Conservation (phyloP, 2,888 invertebrate species). For the Sarcophaga caerulescens region DNA sequence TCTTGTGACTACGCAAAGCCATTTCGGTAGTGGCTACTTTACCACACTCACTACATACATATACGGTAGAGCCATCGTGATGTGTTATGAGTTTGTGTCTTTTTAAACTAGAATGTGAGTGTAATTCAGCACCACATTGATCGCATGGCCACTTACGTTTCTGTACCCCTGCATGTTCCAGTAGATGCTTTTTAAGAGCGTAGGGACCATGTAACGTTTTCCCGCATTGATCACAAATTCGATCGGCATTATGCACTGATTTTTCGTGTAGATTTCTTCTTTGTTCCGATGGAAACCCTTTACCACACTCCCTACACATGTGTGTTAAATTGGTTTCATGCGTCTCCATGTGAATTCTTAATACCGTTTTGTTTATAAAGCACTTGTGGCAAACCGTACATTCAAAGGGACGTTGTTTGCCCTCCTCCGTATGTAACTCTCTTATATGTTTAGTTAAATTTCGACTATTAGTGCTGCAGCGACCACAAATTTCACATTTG, state of each 20-base stretch:
- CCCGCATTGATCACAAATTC: slow-evolving; percentile 69
- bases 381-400: slow-evolving; percentile 69
- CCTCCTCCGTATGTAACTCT: slow-evolving; percentile 62
- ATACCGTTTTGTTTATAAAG: slow-evolving; percentile 63
- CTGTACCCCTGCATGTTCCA: slow-evolving; percentile 65
- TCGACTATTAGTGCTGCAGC: slow-evolving; percentile 66
- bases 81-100: slow-evolving; percentile 70
- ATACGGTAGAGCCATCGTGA: slow-evolving; percentile 66
- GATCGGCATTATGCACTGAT: slow-evolving; percentile 63
- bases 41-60: slow-evolving; percentile 71
- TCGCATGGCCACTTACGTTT: slow-evolving; percentile 69
- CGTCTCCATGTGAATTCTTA: slow-evolving; percentile 70
- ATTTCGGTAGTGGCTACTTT: slow-evolving; percentile 69
- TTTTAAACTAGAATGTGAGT: slow-evolving; percentile 67
- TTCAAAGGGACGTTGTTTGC: slow-evolving; percentile 51
- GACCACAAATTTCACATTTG: slow-evolving; percentile 69
- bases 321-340: slow-evolving; percentile 68
- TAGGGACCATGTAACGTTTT: slow-evolving; percentile 66
- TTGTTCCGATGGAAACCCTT: slow-evolving; percentile 68
- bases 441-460: slow-evolving; percentile 69
- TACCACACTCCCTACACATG: slow-evolving; percentile 71
- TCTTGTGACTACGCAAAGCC: slow-evolving; percentile 70
- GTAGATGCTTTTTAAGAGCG: slow-evolving; percentile 64
- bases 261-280: slow-evolving; percentile 64
- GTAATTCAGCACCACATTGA: slow-evolving; percentile 69